These are phyloP conservation scores for Misgurnus anguillicaudatus DNA, from an alignment of 2,113 vertebrate species.

Conservation along the genomic window DNA sequence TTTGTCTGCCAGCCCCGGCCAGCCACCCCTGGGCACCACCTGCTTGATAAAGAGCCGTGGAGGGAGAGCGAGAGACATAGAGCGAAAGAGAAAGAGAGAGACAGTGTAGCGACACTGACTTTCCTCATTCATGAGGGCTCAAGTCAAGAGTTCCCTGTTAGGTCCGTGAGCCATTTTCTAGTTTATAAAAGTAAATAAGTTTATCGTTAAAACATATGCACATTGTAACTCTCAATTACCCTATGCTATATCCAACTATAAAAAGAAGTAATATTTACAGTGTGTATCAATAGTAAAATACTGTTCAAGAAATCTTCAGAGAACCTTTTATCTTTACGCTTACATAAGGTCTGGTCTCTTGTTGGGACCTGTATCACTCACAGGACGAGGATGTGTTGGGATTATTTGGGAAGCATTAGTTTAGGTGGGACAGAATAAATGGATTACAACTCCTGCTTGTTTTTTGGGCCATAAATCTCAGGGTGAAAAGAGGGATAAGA, in stretches of 20 bases:
- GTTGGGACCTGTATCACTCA: constrained; percentile 60
- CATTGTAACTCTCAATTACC: too few relatives aligned
- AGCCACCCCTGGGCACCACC: constrained; percentile 72
- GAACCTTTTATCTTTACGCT: constrained; percentile 44
- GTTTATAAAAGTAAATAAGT: too few relatives aligned
- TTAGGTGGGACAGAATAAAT: constrained; percentile 73
- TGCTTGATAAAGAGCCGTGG: constrained; percentile 69
- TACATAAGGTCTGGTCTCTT: constrained; percentile 58
- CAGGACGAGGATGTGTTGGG: constrained; percentile 65
- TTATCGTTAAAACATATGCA: too few relatives aligned
- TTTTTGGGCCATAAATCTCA: constrained; percentile 47
- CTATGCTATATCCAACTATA: too few relatives aligned
- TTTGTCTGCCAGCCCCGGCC: constrained; percentile 80
- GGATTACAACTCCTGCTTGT: constrained; percentile 79
- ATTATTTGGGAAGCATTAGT: constrained; percentile 74
- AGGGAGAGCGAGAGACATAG: neutral
- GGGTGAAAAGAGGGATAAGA: constrained; percentile 43
- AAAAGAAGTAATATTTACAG: too few relatives aligned
- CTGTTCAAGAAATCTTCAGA: too few relatives aligned
- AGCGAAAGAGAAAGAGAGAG: neutral
- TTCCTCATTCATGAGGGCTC: neutral
- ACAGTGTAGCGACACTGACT: neutral
- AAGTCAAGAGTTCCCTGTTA: too few relatives aligned
- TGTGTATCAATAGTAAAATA: too few relatives aligned
- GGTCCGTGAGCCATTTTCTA: too few relatives aligned